Evolutionary conservation across 2,797 vertebrate species (phyloP).

Genomic region (Takifugu ocellatus): DNA sequence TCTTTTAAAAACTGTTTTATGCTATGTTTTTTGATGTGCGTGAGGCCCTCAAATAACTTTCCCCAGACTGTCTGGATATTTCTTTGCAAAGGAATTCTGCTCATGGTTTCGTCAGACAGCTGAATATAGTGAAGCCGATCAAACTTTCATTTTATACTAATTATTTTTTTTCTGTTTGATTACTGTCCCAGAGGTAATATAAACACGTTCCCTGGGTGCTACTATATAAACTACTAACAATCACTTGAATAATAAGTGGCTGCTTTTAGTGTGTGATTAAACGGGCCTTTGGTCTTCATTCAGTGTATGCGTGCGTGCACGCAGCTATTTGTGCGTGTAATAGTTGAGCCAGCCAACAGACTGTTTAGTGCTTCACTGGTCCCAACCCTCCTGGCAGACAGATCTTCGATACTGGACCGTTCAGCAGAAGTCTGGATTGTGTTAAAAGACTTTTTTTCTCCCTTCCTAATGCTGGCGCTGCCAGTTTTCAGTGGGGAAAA

Average conservation of each 20-base stretch:
- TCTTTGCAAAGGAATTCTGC: slow-evolving; percentile 13
- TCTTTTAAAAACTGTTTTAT: slow-evolving; percentile 44
- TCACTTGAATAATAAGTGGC: background rate
- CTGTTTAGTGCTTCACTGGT: slow-evolving; percentile 25
- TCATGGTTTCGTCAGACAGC: slow-evolving; percentile 16
- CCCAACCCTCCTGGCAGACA: slow-evolving; percentile 17
- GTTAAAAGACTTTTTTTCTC: slow-evolving; percentile 9
- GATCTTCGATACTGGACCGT: slow-evolving; percentile 9
- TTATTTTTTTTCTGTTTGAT: slow-evolving; percentile 7
- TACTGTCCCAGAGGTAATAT: background rate
- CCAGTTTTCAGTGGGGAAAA: too few species aligned
- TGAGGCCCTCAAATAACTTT: slow-evolving; percentile 31
- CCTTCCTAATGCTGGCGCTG: background rate
- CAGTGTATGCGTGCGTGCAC: background rate
- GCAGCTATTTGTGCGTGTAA: background rate
- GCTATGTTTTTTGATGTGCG: slow-evolving; percentile 37
- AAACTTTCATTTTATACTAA: slow-evolving; percentile 1
- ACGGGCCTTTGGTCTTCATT: slow-evolving; percentile 20
- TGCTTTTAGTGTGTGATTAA: slow-evolving; percentile 12
- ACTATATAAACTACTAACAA: slow-evolving; percentile 21
- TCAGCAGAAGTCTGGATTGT: slow-evolving; percentile 21
- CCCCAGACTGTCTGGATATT: slow-evolving; percentile 21
- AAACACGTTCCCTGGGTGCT: slow-evolving; percentile 4
- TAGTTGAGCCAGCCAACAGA: slow-evolving; percentile 19
- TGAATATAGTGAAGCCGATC: slow-evolving; percentile 8